Evolutionary conservation across 1,140 invertebrate genomes (phyloP).

Genomic region (Leptinotarsa lineolata): DNA sequence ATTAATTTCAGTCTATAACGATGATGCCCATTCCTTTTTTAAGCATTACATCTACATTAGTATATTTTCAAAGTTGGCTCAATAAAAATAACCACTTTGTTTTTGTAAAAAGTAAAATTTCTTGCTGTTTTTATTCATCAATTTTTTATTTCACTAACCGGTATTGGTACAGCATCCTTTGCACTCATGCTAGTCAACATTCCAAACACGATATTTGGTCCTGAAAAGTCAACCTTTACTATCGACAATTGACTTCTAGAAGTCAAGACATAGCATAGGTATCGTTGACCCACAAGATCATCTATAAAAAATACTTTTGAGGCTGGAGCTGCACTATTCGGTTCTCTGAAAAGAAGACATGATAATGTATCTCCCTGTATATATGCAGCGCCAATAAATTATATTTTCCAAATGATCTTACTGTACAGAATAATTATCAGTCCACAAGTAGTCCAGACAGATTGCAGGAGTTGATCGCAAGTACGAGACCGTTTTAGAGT

Average conservation of each 20-base stretch:
- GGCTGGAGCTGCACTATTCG: conserved; percentile 61
- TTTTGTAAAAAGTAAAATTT: not conserved
- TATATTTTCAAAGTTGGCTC: too few relatives aligned
- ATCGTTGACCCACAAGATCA: conserved; percentile 82
- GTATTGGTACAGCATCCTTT: conserved; percentile 80
- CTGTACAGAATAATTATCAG: conserved; percentile 63
- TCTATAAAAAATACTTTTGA: conserved; percentile 79
- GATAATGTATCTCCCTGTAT: not conserved
- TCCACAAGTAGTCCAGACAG: conserved; percentile 88
- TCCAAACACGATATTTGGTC: conserved; percentile 74
- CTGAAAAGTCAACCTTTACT: conserved; percentile 76
- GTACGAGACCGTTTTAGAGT: conserved; percentile 40
- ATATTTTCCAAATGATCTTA: conserved; percentile 32
- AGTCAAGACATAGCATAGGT: conserved; percentile 79
- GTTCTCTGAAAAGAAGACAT: conserved; percentile 53
- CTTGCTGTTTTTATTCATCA: not conserved
- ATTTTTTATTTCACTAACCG: conserved; percentile 58
- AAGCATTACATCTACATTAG: too few relatives aligned
- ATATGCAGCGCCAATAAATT: not conserved
- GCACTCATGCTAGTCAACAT: conserved; percentile 72
- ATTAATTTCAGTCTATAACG: too few relatives aligned
- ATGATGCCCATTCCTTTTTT: too few relatives aligned
- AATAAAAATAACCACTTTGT: too few relatives aligned
- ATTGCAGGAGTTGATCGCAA: conserved; percentile 70
- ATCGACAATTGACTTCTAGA: conserved; percentile 70